A percentile compares a stretch with the other conserved stretches of the same genome.
These are phyloP conservation scores for Leucoma salicis DNA, from an alignment of 2,888 invertebrate genomes.

Conservation along the genomic window DNA sequence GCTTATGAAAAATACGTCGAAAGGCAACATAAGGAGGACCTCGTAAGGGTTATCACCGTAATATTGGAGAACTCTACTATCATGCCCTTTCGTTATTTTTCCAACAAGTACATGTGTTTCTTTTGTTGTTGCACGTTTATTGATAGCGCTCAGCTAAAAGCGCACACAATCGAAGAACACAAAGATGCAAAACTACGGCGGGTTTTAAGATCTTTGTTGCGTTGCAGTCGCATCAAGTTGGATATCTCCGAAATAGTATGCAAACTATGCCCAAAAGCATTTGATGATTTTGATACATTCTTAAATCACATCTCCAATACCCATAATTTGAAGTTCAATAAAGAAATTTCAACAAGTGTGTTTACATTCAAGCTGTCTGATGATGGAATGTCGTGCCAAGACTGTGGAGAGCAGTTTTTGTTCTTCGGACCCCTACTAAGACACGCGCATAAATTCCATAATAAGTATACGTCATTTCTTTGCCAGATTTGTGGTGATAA, in stretches of 20 bases:
- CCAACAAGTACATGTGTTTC: constrained; percentile 50
- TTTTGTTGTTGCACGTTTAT: constrained; percentile 45
- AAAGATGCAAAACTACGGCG: constrained; percentile 37
- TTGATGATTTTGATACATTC: constrained; percentile 39
- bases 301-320: constrained; percentile 33
- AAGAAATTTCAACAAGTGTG: constrained; percentile 32
- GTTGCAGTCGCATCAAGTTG: constrained; percentile 42
- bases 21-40: constrained; percentile 35
- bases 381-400: constrained; percentile 44
- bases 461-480: constrained; percentile 39
- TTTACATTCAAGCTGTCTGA: constrained; percentile 49
- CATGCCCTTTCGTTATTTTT: constrained; percentile 49
- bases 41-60: constrained; percentile 31
- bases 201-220: constrained; percentile 33
- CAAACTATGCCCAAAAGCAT: constrained; percentile 37
- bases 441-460: constrained; percentile 52
- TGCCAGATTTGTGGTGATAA: constrained; percentile 64
- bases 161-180: constrained; percentile 45
- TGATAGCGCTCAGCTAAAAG: constrained; percentile 35
- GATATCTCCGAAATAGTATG: constrained; percentile 46
- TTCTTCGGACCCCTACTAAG: constrained; percentile 51
- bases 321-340: constrained; percentile 43
- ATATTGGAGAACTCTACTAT: constrained; percentile 47
- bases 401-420: constrained; percentile 47
- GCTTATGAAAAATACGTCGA: constrained; percentile 18